Evolutionary conservation across 2,888 invertebrate species (phyloP), one percentile per base, ranked within the genome.

Genomic region (Cecidostiba fungosa): DNA sequence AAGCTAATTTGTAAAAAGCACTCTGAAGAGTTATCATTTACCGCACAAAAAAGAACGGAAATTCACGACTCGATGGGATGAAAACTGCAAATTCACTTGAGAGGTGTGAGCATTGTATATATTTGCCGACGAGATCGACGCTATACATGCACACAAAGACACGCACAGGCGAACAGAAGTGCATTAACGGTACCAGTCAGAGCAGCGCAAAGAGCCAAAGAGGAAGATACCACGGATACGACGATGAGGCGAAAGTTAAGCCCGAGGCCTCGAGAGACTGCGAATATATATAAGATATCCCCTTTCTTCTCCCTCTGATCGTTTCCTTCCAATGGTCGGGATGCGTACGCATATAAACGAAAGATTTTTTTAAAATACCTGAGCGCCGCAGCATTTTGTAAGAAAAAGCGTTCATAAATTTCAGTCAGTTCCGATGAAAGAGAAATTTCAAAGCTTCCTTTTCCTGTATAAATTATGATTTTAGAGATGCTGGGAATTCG

Each of bases 171-270:
- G 39, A 6, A 29, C 19, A 74, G 62, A 39, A 70, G 43, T 70
- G 77, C 85, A 85, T 85, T 85, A 81, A 85, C 81, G 77, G 81
- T 66, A 81, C 77, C 70, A 77, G 69, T 72, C 81, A 23, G 32
- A 77, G 72, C 66, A 80, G 43, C 36, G 66, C 74, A 43, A 59
- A 79, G 74, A 74, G n/a, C 70, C 16, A 6, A 59, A 43, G 73
- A 77, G 66, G 77, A 77, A 78, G 70, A 79, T 39, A 69, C 26
- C 10, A 23, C 36, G 26, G 19, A 69, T 29, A n/a, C 74, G 23
- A 54, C 59, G 62, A 54, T 59, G 69, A 77, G 66, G 85, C 77
- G 85, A 85, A 85, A 85, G 85, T 85, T 85, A 54, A 77, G 77
- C 85, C 81, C 54, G 62, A 73, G 85, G 85, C 85, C 1, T 79